Percentiles rank a stretch among this genome's conserved stretches.
phyloP scores from a whole-genome alignment of 2,888 invertebrate genomes.

The Nemotelus pantherinus region DNA sequence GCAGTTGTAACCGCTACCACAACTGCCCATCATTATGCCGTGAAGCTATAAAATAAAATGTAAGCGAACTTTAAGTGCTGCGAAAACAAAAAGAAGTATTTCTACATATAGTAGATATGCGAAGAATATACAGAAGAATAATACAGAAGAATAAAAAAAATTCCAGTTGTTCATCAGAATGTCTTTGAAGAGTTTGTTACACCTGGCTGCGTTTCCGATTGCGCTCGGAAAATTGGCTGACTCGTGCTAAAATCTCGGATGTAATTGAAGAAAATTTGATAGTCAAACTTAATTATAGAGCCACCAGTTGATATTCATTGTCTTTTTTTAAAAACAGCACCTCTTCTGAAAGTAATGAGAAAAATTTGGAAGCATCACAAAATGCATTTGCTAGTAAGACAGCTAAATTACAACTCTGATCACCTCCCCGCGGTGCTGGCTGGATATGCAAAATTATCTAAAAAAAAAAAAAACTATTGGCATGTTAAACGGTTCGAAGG shows the following conservation, averaged over 20 bases:
- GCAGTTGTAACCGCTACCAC: no score
- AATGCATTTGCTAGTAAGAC: no score
- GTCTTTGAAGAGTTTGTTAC: background rate
- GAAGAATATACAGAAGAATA: background rate
- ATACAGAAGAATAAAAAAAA: background rate
- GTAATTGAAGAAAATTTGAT: no score
- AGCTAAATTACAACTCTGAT: no score
- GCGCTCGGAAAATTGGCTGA: no score
- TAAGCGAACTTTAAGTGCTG: conserved; percentile 2
- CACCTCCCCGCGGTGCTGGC: no score
- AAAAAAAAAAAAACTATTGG: no score
- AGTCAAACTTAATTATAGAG: no score
- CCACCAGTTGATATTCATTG: no score
- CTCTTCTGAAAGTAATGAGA: background rate
- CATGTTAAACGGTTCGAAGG: no score
- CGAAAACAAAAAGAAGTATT: background rate
- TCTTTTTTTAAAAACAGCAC: background rate
- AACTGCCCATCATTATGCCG: background rate
- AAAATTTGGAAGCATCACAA: background rate
- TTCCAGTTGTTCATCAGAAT: background rate
- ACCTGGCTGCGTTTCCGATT: conserved; percentile 11
- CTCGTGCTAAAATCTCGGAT: no score
- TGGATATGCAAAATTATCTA: no score
- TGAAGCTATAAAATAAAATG: background rate
- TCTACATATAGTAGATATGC: background rate